These are phyloP conservation scores for Elachura formosa DNA, from an alignment of 2,113 vertebrate genomes.

Conservation along the genomic window DNA sequence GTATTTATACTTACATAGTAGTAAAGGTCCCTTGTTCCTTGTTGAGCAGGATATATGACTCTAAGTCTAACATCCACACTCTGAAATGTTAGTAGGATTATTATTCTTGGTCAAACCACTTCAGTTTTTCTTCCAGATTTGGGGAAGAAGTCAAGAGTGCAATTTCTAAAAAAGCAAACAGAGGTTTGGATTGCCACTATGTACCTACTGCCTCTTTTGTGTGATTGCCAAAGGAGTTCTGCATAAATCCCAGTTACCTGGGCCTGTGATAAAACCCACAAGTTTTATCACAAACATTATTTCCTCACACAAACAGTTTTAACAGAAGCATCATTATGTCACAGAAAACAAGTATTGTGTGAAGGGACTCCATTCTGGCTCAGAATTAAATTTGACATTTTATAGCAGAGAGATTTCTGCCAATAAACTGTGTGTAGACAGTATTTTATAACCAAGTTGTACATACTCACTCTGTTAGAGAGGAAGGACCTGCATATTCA, in stretches of 20 bases:
- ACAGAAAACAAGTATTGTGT: conserved; percentile 7
- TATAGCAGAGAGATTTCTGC: background rate
- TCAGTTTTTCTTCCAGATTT: conserved; percentile 1
- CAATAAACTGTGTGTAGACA: background rate
- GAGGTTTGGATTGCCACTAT: background rate
- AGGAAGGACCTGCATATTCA: background rate
- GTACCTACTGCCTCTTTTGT: background rate
- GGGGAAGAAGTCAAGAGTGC: background rate
- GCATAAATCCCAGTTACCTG: background rate
- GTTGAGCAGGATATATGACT: background rate
- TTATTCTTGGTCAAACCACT: background rate
- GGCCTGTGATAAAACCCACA: background rate
- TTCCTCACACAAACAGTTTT: background rate
- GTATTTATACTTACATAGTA: background rate
- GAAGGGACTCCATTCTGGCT: background rate
- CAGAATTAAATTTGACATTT: background rate
- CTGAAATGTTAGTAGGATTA: background rate
- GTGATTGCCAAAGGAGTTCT: conserved; percentile 2
- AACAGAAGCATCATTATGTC: conserved; percentile 12
- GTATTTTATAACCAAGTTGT: background rate
- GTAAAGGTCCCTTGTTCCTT: background rate
- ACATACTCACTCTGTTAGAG: background rate
- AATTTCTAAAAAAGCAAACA: conserved; percentile 42
- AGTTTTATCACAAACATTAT: background rate
- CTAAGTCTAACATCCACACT: background rate